Evolutionary conservation across 1,140 invertebrate genomes (phyloP).

Genomic region (Adelges cooleyi): DNA sequence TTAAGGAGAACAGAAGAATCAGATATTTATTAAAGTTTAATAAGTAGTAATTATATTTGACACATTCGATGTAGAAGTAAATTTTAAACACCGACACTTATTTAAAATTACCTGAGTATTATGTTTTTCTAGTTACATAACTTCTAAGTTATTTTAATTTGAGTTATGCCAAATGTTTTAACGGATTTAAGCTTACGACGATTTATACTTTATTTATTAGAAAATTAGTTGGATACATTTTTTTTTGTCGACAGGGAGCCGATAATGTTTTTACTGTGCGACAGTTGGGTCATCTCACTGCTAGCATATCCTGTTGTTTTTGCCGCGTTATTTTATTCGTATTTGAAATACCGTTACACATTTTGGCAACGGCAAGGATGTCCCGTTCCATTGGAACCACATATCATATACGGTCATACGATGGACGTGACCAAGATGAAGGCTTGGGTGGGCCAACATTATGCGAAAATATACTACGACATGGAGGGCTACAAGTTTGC

Average conservation of each 20-base stretch:
- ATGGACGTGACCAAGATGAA: conserved; percentile 3
- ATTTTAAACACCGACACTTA: too few relatives aligned
- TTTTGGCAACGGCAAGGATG: conserved; percentile 24
- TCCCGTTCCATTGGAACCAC: not conserved
- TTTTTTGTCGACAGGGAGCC: not conserved
- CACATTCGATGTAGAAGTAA: too few relatives aligned
- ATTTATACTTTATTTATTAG: too few relatives aligned
- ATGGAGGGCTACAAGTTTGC: not conserved
- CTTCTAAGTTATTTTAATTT: not conserved
- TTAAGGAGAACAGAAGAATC: too few relatives aligned
- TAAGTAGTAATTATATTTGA: too few relatives aligned
- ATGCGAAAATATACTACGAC: conserved; percentile 15
- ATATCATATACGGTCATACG: conserved; percentile 7
- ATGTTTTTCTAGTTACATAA: not conserved
- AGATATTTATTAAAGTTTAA: too few relatives aligned
- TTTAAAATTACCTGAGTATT: too few relatives aligned
- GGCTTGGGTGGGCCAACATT: not conserved
- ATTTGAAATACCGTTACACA: conserved; percentile 17
- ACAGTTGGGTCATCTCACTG: not conserved
- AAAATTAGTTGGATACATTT: too few relatives aligned
- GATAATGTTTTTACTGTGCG: not conserved
- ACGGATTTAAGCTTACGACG: not conserved
- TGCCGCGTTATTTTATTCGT: not conserved
- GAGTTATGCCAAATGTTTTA: not conserved
- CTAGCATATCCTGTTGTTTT: not conserved